Evolutionary conservation across 2,888 invertebrate genomes (phyloP).

Genomic region (Metallyticus violacea): DNA sequence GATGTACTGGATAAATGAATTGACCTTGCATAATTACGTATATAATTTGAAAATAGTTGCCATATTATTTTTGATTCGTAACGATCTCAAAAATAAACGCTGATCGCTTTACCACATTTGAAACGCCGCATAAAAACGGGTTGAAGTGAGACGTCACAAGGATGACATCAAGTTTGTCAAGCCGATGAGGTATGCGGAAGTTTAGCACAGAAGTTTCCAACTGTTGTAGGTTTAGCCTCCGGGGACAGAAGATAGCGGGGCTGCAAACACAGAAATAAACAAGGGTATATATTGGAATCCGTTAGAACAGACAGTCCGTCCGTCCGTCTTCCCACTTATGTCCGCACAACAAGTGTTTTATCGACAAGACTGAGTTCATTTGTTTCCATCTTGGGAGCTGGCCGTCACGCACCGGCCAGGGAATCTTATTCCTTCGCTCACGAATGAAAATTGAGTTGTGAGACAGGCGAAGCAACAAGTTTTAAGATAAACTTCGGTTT

Average conservation of each 20-base stretch:
- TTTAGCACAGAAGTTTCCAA: neutral
- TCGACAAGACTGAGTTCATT: slow-evolving; percentile 6
- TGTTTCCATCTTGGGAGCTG: neutral
- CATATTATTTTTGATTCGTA: no score
- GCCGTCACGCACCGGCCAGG: neutral
- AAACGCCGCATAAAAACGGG: no score
- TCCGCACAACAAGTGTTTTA: slow-evolving; percentile 14
- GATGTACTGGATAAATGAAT: no score
- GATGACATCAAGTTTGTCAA: neutral
- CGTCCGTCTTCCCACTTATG: neutral
- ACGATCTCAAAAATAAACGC: no score
- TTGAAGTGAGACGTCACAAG: no score
- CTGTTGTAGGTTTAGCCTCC: neutral
- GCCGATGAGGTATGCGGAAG: neutral
- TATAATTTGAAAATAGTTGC: no score
- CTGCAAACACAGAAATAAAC: neutral
- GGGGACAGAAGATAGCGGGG: no score
- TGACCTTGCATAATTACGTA: no score
- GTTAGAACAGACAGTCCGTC: neutral
- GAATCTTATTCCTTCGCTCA: neutral
- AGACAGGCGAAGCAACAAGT: neutral
- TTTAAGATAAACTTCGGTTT: neutral
- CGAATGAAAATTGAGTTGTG: neutral
- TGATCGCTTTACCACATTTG: no score
- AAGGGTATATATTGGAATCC: neutral